phyloP scores from a whole-genome alignment of 2,888 invertebrate species.

The Meteorus colon region DNA sequence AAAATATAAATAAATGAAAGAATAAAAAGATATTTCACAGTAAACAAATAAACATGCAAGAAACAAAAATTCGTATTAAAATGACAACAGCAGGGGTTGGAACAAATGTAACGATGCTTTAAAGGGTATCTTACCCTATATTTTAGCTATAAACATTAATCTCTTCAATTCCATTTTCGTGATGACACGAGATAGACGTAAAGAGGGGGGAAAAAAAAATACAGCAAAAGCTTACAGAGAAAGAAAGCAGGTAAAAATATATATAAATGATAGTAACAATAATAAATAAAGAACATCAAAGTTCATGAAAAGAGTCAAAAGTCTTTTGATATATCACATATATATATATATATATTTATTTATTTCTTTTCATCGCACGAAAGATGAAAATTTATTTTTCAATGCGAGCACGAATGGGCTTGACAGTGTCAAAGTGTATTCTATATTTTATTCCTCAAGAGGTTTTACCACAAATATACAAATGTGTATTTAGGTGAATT shows the following conservation, averaged over 20 bases:
- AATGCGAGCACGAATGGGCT: background rate
- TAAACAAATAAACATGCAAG: no score
- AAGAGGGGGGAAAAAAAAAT: conserved; percentile 3
- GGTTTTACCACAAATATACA: background rate
- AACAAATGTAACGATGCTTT: background rate
- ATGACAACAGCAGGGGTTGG: background rate
- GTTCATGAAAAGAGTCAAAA: background rate
- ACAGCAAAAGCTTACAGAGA: background rate
- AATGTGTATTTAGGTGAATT: background rate
- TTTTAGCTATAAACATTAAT: conserved; percentile 2
- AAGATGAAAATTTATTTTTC: conserved; percentile 3
- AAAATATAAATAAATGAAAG: background rate
- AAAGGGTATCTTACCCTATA: background rate
- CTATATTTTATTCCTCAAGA: background rate
- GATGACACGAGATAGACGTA: conserved; percentile 38
- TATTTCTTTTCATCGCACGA: background rate
- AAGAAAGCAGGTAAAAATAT: background rate
- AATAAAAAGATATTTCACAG: background rate
- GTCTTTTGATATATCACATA: background rate
- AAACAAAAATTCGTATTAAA: background rate
- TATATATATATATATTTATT: background rate
- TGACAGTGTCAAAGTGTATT: background rate
- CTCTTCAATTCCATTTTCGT: background rate
- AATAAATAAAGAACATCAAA: background rate
- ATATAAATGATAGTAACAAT: background rate